Evolutionary conservation across 2,888 invertebrate genomes (phyloP), one percentile per base, ranked within the genome.

Genomic region (Tenthredo livida): DNA sequence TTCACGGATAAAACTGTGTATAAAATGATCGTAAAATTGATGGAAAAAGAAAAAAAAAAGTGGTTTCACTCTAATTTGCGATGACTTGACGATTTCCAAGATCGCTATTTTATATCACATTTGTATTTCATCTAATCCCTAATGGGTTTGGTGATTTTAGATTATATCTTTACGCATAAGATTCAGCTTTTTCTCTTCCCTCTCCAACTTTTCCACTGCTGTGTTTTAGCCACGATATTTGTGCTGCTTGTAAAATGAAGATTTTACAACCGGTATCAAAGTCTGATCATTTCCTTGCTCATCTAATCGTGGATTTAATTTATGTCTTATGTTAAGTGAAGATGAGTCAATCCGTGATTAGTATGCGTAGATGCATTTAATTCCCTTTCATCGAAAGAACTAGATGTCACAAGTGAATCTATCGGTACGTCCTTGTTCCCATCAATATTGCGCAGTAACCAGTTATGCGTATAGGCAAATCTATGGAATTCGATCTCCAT

Each of bases 381-480:
- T 80, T 58, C 61, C 40, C 80, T 80, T 65, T 65, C 61, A 43
- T 61, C 40, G 67, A 70, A 47, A 83, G 67, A 83, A 67, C 67
- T 67, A 9, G 83, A 65, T 83, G 83, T 67, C 67, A 83, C 67
- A 50, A 67, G 83, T 83, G 33, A 70, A 83, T 83, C 83, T 83
- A 83, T 83, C 83, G 83, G 50, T 70, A 37, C 83, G 83, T 83
- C 83, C 83, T 83, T 83, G 83, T 83, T 83, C 83, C 83, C 65
- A 83, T 83, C 83, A 67, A 70, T 17, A 9, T 43, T 70, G 67
- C 70, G 50, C 70, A 83, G 50, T 21, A 50, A 50, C 47, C 67
- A 43, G 65, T 82, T 12, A n/a, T n/a, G 61, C 61, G 33, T 67
- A 37, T 25, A 83, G 67, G 83, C 83, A 83, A 83, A 83, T 83